Conservation (phyloP, 2,888 invertebrate species). For the Aphodius granarius region DNA sequence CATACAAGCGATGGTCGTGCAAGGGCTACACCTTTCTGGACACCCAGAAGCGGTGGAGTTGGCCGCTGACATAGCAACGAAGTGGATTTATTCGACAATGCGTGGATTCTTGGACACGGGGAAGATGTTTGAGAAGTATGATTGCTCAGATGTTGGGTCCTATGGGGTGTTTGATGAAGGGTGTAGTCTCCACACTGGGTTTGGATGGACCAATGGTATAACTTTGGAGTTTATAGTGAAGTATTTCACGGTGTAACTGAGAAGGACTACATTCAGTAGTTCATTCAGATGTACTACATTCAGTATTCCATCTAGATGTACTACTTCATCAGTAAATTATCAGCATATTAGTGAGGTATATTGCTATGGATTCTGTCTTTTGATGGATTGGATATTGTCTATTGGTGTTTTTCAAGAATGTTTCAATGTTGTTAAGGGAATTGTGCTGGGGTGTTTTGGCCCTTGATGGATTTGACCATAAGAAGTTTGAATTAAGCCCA, state of each 20-base stretch:
- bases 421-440: no score
- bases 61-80: conserved; percentile 66
- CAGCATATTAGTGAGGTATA: no score
- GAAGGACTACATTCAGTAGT: no score
- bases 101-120: conserved; percentile 62
- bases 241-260: conserved; percentile 20
- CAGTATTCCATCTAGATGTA: no score
- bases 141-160: conserved; percentile 64
- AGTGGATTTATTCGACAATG: conserved; percentile 70
- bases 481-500: no score
- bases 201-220: conserved; percentile 39
- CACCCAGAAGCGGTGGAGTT: conserved; percentile 58
- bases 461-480: no score
- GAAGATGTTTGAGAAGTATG: conserved; percentile 76
- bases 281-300: no score
- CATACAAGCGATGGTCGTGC: conserved; percentile 68
- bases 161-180: conserved; percentile 60
- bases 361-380: no score
- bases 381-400: no score
- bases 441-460: no score
- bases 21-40: conserved; percentile 59
- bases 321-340: no score
- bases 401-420: no score
- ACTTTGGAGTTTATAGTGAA: conserved; percentile 58
- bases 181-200: conserved; percentile 36